phyloP scores from a whole-genome alignment of 2,888 invertebrate species.

The Prenolepis imparis region DNA sequence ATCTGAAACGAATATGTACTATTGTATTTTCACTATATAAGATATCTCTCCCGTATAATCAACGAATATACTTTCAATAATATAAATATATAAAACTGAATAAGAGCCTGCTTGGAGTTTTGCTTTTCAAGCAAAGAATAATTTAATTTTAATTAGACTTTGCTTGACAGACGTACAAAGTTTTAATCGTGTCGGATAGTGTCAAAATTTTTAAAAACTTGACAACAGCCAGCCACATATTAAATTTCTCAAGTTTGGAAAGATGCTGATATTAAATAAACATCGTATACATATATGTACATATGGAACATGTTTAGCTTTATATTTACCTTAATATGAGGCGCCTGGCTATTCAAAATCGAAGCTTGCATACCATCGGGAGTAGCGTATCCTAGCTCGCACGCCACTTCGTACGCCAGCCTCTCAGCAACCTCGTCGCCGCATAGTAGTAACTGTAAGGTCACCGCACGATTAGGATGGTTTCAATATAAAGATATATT shows the following conservation, averaged over 20 bases:
- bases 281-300: neutral
- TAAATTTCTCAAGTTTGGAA: neutral
- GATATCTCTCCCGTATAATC: neutral
- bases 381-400: conserved; percentile 86
- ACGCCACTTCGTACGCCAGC: conserved; percentile 84
- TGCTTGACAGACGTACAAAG: neutral
- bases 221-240: neutral
- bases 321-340: conserved; percentile 52
- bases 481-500: conserved; percentile 7
- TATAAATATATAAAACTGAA: neutral
- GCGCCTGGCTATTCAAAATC: conserved; percentile 59
- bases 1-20: conserved; percentile 62
- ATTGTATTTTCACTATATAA: neutral
- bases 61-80: neutral
- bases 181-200: neutral
- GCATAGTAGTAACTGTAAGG: conserved; percentile 75
- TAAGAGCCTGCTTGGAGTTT: neutral
- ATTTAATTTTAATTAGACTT: neutral
- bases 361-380: conserved; percentile 77
- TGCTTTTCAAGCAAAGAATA: neutral
- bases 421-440: conserved; percentile 83
- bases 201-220: neutral
- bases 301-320: neutral
- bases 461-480: neutral
- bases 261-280: neutral